Evolutionary conservation across 1,140 invertebrate species (phyloP), one percentile per base, ranked within the genome.

Genomic region (Himalopsyche phryganea): DNA sequence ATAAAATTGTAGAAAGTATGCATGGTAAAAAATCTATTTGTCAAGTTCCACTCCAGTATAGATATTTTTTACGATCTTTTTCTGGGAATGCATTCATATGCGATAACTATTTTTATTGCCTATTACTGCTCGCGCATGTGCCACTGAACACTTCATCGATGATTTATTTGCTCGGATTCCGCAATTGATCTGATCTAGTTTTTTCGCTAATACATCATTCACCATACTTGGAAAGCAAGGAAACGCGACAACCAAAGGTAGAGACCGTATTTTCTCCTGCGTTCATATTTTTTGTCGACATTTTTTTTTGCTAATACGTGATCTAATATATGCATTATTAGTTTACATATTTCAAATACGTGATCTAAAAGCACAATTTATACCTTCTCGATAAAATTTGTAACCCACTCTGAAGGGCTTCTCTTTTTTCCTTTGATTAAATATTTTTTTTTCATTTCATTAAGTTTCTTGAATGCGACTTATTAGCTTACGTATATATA

Each of bases 121-220:
- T 19, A 20, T 42, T 18, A 28, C 23, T 28, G 23, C 18, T 19
- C 20, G 44, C 33, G 20, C 44, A 17, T 47, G 35, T 28, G 49
- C 40, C 45, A 58, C 38, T 50, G 32, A 20, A 51, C 23, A 50
- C 56, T 58, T 49, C 38, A 58, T 44, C 41, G 61, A 63, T 63
- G 61, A 63, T 63, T 59, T 63, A 63, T 59, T 59, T 51, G 51
- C 48, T 56, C 51, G 35, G 51, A 59, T 63, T 56, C 61, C 56
- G 23, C 38, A 41, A 19, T 42, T 45, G 35, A 56, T 41, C 60
- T 54, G 55, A 40, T 58, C 60, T 40, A 55, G 23, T 58, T 58
- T 62, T 38, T 33, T 11, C 23, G 23, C 23, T 28, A 28, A 28
- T 19, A 11, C 23, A 33, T 53, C 38, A 15, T 40, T 40, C 15